These are phyloP conservation scores for Formicarius rufipectus DNA, from an alignment of 2,113 vertebrate species.

Conservation along the genomic window DNA sequence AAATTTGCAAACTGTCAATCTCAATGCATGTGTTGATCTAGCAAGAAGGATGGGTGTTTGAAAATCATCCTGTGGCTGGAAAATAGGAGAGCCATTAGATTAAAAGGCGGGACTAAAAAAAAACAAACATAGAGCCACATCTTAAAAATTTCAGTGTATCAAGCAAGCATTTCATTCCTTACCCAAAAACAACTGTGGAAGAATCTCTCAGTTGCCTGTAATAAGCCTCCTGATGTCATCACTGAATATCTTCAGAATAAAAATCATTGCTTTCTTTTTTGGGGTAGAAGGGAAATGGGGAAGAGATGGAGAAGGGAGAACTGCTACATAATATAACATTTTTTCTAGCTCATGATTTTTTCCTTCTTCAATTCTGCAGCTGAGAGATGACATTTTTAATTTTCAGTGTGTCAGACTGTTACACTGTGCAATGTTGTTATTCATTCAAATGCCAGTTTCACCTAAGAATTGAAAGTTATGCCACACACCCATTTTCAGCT, in stretches of 20 bases:
- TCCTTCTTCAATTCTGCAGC: not conserved
- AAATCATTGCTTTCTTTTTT: not conserved
- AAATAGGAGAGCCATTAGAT: not conserved
- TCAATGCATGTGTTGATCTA: not conserved
- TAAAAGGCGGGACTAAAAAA: not conserved
- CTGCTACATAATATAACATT: not conserved
- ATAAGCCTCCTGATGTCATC: not conserved
- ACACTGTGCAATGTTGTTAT: not conserved
- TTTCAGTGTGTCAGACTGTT: not conserved
- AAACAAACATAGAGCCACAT: not conserved
- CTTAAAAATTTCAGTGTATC: not conserved
- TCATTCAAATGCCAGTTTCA: not conserved
- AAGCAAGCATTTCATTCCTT: not conserved
- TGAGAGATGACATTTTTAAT: not conserved
- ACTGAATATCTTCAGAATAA: not conserved
- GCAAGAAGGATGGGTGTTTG: not conserved
- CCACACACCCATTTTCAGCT: not conserved
- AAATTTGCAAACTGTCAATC: not conserved
- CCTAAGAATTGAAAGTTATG: not conserved
- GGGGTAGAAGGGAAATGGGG: accelerated
- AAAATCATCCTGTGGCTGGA: not conserved
- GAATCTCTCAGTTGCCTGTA: not conserved
- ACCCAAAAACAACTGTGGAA: not conserved
- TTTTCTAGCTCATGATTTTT: not conserved
- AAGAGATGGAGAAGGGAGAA: not conserved